Percentiles rank a stretch among this genome's conserved stretches.
Evolutionary conservation across 2,797 vertebrate species (phyloP).

Genomic region (Odontamblyopus lacepedii): DNA sequence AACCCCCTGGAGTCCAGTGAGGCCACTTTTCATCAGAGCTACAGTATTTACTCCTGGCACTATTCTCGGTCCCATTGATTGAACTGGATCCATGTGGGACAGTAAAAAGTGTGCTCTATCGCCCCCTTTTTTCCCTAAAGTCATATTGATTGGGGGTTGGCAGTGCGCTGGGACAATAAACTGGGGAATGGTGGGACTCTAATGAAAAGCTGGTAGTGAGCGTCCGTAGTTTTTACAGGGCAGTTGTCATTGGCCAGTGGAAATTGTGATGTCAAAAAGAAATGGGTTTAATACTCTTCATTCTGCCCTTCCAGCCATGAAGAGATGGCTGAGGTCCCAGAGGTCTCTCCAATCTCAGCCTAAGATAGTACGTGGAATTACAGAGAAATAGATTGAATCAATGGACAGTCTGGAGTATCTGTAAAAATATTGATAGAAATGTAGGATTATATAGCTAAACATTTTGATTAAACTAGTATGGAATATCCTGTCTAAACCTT

Average conservation of each 20-base stretch:
- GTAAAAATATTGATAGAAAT: not conserved
- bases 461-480: no score
- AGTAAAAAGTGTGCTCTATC: slow-evolving; percentile 65
- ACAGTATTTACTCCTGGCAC: slow-evolving; percentile 49
- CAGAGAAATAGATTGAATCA: slow-evolving; percentile 37
- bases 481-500: no score
- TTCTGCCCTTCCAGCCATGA: slow-evolving; percentile 53
- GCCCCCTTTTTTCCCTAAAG: slow-evolving; percentile 67
- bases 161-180: slow-evolving; percentile 59
- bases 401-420: not conserved
- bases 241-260: slow-evolving; percentile 41
- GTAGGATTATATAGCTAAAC: not conserved
- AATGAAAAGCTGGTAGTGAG: slow-evolving; percentile 59
- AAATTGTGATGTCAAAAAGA: slow-evolving; percentile 62
- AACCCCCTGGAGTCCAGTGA: slow-evolving; percentile 40
- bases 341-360: slow-evolving; percentile 41
- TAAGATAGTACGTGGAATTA: slow-evolving; percentile 36
- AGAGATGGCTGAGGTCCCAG: slow-evolving; percentile 41
- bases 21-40: slow-evolving; percentile 29
- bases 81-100: slow-evolving; percentile 28
- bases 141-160: slow-evolving; percentile 68
- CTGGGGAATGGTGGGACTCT: slow-evolving; percentile 27
- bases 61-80: slow-evolving; percentile 64
- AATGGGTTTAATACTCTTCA: slow-evolving; percentile 56
- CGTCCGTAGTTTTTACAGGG: slow-evolving; percentile 38